These are phyloP conservation scores for Acrocephalus kingi DNA, from an alignment of 2,113 vertebrate genomes.

Conservation along the genomic window DNA sequence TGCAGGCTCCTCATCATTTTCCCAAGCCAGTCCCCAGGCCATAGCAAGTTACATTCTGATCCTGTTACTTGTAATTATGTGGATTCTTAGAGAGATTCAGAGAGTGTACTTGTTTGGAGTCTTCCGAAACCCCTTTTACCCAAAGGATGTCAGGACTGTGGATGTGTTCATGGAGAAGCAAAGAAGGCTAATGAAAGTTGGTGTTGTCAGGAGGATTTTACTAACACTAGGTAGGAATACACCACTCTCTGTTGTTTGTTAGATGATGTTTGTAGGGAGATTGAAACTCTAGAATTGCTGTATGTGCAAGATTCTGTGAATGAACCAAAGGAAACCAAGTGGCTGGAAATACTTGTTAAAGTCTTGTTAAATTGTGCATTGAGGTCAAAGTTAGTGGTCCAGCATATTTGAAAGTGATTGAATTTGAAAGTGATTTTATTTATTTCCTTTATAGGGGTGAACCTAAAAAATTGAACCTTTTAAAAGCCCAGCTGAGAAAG, in stretches of 20 bases:
- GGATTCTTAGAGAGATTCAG: constrained; percentile 90
- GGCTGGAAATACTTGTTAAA: neutral
- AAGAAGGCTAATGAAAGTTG: constrained; percentile 82
- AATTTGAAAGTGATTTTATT: neutral
- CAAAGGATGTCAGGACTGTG: constrained; percentile 84
- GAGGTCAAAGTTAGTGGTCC: neutral
- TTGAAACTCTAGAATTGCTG: neutral
- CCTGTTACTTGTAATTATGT: constrained; percentile 78
- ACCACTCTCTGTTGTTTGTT: constrained; percentile 27
- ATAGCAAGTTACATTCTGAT: constrained; percentile 85
- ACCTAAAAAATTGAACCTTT: neutral
- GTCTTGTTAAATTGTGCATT: neutral
- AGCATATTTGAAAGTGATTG: neutral
- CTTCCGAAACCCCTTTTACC: constrained; percentile 92
- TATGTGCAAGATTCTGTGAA: neutral
- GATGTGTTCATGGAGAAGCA: constrained; percentile 85
- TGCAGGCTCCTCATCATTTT: constrained; percentile 67
- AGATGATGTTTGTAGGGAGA: constrained; percentile 39
- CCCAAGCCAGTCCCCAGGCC: constrained; percentile 77
- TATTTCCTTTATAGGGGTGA: neutral
- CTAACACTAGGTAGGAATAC: constrained; percentile 87
- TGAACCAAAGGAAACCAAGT: neutral
- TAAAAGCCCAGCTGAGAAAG: neutral
- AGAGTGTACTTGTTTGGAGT: constrained; percentile 88
- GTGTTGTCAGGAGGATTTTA: constrained; percentile 86